Evolutionary conservation across 2,113 vertebrate species (phyloP).

Genomic region (Tringa solitaria): DNA sequence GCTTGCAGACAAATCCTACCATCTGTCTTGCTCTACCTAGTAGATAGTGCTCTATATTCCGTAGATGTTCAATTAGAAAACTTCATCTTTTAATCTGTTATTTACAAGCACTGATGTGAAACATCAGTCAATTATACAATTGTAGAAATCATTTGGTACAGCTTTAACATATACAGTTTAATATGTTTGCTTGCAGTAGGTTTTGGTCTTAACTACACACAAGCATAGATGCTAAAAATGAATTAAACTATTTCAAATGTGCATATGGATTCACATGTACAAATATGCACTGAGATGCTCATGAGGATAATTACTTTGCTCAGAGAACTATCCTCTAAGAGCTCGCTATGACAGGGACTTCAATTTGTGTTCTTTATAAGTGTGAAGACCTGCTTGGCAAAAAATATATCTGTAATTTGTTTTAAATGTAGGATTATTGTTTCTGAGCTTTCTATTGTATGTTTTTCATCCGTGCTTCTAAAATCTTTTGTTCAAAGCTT

Average conservation of each 20-base stretch:
- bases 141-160: neutral
- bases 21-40: neutral
- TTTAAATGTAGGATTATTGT: neutral
- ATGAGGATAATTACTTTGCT: neutral
- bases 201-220: neutral
- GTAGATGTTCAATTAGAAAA: neutral
- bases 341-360: neutral
- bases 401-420: neutral
- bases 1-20: neutral
- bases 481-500: neutral
- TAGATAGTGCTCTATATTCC: neutral
- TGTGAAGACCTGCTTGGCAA: neutral
- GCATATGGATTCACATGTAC: neutral
- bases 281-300: rapidly evolving
- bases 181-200: neutral
- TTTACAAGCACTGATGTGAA: neutral
- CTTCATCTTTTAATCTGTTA: neutral
- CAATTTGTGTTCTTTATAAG: neutral
- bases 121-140: neutral
- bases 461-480: neutral
- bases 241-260: neutral
- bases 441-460: neutral
- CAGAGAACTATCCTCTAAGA: neutral
- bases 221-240: rapidly evolving
- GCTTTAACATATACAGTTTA: neutral